Evolutionary conservation across 2,888 invertebrate species (phyloP), one percentile per base, ranked within the genome.

Genomic region (Tiliacea aurago): DNA sequence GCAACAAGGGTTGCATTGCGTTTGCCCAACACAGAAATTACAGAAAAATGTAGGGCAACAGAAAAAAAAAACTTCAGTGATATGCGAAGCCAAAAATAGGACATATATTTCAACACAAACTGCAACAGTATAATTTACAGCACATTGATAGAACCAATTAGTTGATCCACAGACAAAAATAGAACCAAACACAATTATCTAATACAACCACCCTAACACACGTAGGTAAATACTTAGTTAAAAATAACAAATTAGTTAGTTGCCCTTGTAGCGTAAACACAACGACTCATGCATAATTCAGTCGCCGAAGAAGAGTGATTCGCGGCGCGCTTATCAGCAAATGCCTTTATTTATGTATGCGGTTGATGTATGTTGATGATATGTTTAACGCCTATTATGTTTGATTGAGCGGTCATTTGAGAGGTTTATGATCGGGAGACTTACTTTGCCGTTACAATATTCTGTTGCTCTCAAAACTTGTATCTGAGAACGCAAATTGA

Each of bases 231-330:
- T 76, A 74, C 53, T 75, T 82, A 84, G 70, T 71, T 71, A 76
- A 76, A 83, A 69, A 85, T 85, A 81, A 81, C 85, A 82, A 82
- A 81, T 81, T 76, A 81, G 83, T 58, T 71, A 69, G 67, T 70
- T 68, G 67, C 62, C 85, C 85, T 85, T 82, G 78, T 59, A 77
- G 45, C 61, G 66, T 78, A 83, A 83, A 81, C 82, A 80, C 75
- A 71, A 65, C 79, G 64, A 68, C 72, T 85, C 73, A 87, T 87
- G 75, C 63, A 85, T 84, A 69, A 84, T 87, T 83, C 86, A 85
- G 65, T 2, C 43, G 15, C 28, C 69, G 61, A 71, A 70, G 71
- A 61, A 80, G 73, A 76, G 58, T 76, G 72, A 84, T 75, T 67
- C 68, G 71, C 61, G 20, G 64, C 61, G 23, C 53, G 84, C 65